phyloP scores from a whole-genome alignment of 2,113 vertebrate species.

The Arvicanthis niloticus region DNA sequence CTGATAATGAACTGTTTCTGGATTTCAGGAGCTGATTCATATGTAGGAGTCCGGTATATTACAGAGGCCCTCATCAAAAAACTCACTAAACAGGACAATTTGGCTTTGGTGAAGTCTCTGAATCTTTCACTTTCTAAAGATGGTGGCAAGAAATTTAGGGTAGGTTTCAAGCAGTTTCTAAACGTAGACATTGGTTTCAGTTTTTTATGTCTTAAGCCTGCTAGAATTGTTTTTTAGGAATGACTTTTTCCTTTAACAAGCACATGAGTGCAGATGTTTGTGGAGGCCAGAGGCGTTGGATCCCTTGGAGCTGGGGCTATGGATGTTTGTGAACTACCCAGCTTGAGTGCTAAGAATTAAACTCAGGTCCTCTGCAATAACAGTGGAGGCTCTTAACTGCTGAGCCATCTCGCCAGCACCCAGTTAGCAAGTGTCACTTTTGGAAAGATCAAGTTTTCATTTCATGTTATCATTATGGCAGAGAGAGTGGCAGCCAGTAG shows the following conservation, averaged over 20 bases:
- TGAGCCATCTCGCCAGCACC: background rate
- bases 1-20: slow-evolving; percentile 70
- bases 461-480: background rate
- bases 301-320: background rate
- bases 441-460: background rate
- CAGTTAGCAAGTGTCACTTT: background rate
- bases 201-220: slow-evolving; percentile 29
- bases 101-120: slow-evolving; percentile 86
- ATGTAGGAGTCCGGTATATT: slow-evolving; percentile 89
- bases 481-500: background rate
- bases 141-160: slow-evolving; percentile 91
- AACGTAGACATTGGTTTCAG: slow-evolving; percentile 32
- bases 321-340: background rate
- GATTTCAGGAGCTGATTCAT: slow-evolving; percentile 84
- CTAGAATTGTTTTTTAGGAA: background rate
- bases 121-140: slow-evolving; percentile 90
- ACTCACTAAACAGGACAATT: slow-evolving; percentile 89
- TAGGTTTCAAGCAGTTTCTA: slow-evolving; percentile 75
- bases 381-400: background rate
- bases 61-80: slow-evolving; percentile 89
- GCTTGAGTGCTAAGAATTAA: background rate
- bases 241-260: background rate
- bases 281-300: background rate
- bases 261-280: background rate
- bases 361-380: background rate